Evolutionary conservation across 2,113 vertebrate genomes (phyloP).

Genomic region (Hoplias malabaricus): DNA sequence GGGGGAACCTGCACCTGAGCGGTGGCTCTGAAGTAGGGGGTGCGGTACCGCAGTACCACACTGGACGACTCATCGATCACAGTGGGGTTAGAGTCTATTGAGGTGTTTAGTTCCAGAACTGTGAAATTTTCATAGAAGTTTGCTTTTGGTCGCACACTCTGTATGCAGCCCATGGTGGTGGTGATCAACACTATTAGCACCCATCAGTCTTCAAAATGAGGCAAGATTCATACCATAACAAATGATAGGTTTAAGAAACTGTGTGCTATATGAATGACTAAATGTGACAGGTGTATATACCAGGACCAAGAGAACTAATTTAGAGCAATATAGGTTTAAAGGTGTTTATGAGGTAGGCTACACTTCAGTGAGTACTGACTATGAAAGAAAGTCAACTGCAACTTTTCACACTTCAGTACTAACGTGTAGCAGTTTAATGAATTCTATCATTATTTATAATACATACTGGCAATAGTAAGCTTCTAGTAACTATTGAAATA

Average conservation of each 20-base stretch:
- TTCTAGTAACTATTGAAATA: no score
- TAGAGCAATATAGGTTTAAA: background rate
- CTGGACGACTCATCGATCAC: conserved; percentile 85
- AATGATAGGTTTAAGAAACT: background rate
- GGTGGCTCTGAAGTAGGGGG: conserved; percentile 84
- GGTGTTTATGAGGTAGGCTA: background rate
- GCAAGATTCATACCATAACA: background rate
- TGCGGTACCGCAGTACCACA: conserved; percentile 84
- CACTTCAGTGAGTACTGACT: background rate
- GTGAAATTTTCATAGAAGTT: conserved; percentile 81
- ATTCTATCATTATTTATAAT: no score
- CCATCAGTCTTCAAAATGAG: conserved; percentile 59
- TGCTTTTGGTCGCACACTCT: conserved; percentile 83
- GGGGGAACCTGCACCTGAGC: conserved; percentile 83
- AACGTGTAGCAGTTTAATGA: background rate
- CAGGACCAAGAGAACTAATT: background rate
- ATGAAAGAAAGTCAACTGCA: background rate
- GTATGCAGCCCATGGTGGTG: conserved; percentile 85
- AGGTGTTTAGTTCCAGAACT: conserved; percentile 80
- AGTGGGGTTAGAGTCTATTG: conserved; percentile 81
- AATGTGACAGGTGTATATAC: background rate
- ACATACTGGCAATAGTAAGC: no score
- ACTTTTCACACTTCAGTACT: background rate
- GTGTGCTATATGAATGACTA: background rate
- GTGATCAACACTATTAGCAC: conserved; percentile 66